Evolutionary conservation across 35 echinoderm and acorn worm species (phyloP).

Genomic region (Apostichopus californicus): DNA sequence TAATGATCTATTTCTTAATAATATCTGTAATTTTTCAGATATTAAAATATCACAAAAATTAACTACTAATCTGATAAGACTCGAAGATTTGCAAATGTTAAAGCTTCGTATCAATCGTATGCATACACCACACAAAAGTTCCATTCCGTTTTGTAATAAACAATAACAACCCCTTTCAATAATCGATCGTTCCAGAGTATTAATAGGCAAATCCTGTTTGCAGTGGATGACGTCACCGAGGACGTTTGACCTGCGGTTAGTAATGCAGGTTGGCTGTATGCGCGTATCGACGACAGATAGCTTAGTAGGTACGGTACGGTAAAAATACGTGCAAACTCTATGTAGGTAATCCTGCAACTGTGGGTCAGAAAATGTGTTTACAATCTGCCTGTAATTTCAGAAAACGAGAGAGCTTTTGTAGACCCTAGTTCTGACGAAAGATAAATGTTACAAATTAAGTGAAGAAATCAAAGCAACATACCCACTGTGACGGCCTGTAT

Average conservation of each 20-base stretch:
- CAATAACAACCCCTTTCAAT: not conserved
- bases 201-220: not conserved
- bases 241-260: slow-evolving; percentile 45
- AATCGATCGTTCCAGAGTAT: slow-evolving; percentile 26
- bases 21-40: too few species aligned
- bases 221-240: not conserved
- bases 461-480: not conserved
- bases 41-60: too few species aligned
- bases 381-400: not conserved
- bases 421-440: not conserved
- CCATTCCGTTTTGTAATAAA: too few species aligned
- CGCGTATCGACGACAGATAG: not conserved
- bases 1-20: too few species aligned
- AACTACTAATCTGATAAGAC: too few species aligned
- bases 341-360: not conserved
- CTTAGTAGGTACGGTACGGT: not conserved
- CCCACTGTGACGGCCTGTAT: not conserved
- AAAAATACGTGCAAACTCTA: not conserved
- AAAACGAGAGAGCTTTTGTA: not conserved
- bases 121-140: too few species aligned
- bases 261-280: slow-evolving; percentile 16
- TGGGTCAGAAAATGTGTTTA: not conserved
- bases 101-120: too few species aligned
- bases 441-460: not conserved
- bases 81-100: too few species aligned